These are phyloP conservation scores for Eretmochelys imbricata DNA, from an alignment of 2,113 vertebrate species.

Conservation along the genomic window DNA sequence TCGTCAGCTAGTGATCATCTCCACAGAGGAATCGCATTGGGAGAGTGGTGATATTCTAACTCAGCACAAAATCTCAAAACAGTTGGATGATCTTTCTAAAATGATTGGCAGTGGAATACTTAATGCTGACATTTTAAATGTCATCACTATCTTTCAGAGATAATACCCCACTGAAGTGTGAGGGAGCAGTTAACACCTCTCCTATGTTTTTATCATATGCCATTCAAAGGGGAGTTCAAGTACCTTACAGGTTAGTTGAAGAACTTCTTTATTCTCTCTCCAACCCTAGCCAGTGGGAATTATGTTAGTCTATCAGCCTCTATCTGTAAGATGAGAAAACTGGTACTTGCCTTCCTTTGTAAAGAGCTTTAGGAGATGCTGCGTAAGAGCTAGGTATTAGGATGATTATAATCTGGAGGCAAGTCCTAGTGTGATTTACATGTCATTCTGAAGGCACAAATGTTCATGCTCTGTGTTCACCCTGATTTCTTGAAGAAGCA, in stretches of 20 bases:
- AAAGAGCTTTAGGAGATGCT: slow-evolving; percentile 23
- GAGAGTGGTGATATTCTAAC: slow-evolving; percentile 3
- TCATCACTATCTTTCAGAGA: background rate
- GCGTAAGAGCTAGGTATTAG: background rate
- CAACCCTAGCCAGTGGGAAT: background rate
- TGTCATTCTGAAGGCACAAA: slow-evolving; percentile 13
- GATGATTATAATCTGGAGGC: background rate
- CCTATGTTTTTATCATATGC: background rate
- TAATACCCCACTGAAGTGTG: background rate
- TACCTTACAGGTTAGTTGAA: background rate
- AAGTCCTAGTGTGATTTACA: background rate
- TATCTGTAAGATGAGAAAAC: background rate
- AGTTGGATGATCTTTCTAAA: background rate
- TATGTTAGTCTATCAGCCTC: slow-evolving; percentile 18
- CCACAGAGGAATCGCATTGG: background rate
- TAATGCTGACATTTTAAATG: background rate
- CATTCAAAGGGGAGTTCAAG: background rate
- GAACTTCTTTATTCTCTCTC: background rate
- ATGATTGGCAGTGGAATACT: background rate
- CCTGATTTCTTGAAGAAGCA: slow-evolving; percentile 27
- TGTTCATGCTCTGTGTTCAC: background rate
- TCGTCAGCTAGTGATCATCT: background rate
- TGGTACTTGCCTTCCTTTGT: background rate
- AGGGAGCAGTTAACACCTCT: background rate
- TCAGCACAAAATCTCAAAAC: background rate